A percentile compares a stretch with the other conserved stretches of the same genome.
Conservation (phyloP, 2,888 invertebrate species). For the Trichogramma dendrolimi region DNA sequence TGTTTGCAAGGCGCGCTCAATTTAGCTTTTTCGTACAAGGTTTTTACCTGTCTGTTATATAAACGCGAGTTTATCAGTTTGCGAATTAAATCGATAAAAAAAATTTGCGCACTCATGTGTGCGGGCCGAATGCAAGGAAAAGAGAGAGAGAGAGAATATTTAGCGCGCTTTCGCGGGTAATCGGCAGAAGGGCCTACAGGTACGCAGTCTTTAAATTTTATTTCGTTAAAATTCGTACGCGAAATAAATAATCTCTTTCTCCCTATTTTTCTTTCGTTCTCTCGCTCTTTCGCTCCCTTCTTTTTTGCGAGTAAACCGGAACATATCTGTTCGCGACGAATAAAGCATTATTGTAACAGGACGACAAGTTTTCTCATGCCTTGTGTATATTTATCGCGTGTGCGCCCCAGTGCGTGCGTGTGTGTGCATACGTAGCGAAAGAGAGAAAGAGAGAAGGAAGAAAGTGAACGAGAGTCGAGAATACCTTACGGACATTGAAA, state of each 20-base stretch:
- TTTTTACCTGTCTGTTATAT: too few species aligned
- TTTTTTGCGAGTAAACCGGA: too few species aligned
- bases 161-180: too few species aligned
- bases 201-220: too few species aligned
- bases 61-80: constrained; percentile 24
- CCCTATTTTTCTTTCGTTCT: neutral
- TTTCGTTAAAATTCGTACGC: constrained; percentile 50
- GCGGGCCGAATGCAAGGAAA: too few species aligned
- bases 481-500: constrained; percentile 52
- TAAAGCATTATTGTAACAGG: constrained; percentile 52
- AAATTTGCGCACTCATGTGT: constrained; percentile 16
- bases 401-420: too few species aligned
- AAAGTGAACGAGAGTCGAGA: constrained; percentile 51
- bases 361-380: constrained; percentile 52
- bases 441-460: too few species aligned
- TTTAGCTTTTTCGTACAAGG: too few species aligned
- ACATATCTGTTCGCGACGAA: constrained; percentile 51
- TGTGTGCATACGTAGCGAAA: constrained; percentile 16
- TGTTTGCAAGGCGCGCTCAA: too few species aligned
- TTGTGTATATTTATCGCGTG: too few species aligned
- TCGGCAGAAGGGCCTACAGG: constrained; percentile 34
- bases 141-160: too few species aligned
- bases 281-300: neutral
- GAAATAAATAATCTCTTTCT: constrained; percentile 52
- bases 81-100: constrained; percentile 28